phyloP scores from a whole-genome alignment of 2,888 invertebrate species.

The Chirona hameri region DNA sequence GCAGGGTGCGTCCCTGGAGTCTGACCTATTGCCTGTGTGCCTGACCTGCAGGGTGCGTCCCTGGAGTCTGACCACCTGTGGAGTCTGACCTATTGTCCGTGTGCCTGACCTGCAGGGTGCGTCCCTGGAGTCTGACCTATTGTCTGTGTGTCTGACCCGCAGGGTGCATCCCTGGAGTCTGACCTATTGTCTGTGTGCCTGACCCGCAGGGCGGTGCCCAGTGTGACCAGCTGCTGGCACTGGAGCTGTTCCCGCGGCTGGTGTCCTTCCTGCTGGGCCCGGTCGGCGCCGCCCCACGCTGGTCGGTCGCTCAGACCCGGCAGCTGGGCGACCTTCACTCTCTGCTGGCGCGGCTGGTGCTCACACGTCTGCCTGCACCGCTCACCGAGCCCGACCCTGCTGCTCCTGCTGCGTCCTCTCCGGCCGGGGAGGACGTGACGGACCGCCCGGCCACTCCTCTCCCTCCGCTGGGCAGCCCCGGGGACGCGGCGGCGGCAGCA shows the following conservation, averaged over 20 bases:
- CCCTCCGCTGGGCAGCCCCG: constrained; percentile 37
- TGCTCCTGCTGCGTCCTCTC: background rate
- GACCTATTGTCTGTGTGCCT: background rate
- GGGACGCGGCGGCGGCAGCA: constrained; percentile 23
- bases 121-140: no score
- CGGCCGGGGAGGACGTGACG: background rate
- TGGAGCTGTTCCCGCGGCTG: constrained; percentile 48
- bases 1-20: background rate
- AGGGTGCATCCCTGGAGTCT: background rate
- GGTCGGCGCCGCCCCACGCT: constrained; percentile 42
- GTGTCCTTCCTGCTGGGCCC: constrained; percentile 49
- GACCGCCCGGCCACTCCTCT: constrained; percentile 44
- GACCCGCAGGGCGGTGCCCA: constrained; percentile 47
- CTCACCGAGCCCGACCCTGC: background rate
- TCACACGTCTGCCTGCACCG: constrained; percentile 45
- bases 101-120: no score
- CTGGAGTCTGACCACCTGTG: constrained; percentile 47
- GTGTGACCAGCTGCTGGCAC: constrained; percentile 48
- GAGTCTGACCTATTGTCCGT: no score
- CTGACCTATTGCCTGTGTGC: background rate
- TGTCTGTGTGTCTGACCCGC: background rate
- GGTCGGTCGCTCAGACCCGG: constrained; percentile 50
- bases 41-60: constrained; percentile 46
- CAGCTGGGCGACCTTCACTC: constrained; percentile 51
- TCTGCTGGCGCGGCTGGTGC: constrained; percentile 48